A percentile compares a stretch with the other conserved stretches of the same genome.
Conservation (phyloP, 2,888 invertebrate species). For the Amiota mariae region DNA sequence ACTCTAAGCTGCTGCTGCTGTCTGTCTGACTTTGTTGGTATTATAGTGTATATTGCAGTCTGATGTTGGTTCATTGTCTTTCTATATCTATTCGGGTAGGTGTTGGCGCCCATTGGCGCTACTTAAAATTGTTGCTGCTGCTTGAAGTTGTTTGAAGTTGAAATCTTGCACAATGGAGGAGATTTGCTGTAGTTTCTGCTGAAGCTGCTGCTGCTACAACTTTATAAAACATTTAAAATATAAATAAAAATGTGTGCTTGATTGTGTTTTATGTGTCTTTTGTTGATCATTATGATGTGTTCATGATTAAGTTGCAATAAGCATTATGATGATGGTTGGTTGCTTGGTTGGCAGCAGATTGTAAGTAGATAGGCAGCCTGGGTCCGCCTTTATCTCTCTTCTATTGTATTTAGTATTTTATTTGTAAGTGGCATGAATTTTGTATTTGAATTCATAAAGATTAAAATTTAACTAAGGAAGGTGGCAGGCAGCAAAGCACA, state of each 20-base stretch:
- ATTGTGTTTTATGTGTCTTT: constrained; percentile 1
- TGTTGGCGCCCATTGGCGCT: constrained; percentile 29
- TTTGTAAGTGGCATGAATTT: too few relatives aligned
- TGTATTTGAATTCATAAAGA: too few relatives aligned
- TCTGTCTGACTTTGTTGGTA: too few relatives aligned
- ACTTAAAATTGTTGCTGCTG: constrained; percentile 3
- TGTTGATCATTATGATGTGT: constrained; percentile 11
- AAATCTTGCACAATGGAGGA: constrained; percentile 8
- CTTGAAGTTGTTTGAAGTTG: too few relatives aligned
- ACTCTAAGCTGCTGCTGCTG: too few relatives aligned
- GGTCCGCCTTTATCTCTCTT: too few relatives aligned
- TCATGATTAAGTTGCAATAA: not conserved
- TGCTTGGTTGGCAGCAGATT: not conserved
- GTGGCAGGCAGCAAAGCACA: too few relatives aligned
- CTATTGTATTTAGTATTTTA: too few relatives aligned
- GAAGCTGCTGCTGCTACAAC: constrained; percentile 18
- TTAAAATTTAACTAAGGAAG: too few relatives aligned
- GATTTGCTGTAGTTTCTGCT: not conserved
- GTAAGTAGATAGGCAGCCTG: not conserved
- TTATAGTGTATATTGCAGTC: not conserved
- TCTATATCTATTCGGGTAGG: constrained; percentile 6
- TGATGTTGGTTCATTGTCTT: not conserved
- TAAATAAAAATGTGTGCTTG: constrained; percentile 17
- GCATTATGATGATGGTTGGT: constrained; percentile 23
- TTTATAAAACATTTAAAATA: constrained; percentile 8